Evolutionary conservation across 2,888 invertebrate genomes (phyloP).

Genomic region (Scelioninae gen. 1): DNA sequence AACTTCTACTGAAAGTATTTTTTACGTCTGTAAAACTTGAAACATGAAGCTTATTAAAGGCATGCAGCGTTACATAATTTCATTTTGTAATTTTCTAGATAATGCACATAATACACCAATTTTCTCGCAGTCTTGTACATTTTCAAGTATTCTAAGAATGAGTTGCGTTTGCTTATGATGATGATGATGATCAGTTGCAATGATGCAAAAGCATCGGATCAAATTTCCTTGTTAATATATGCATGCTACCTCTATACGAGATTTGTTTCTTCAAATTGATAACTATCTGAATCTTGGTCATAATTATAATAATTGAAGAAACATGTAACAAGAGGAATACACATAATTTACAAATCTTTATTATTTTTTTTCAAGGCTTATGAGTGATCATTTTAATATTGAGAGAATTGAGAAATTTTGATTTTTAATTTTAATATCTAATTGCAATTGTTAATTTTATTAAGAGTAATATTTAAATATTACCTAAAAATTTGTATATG

Average conservation of each 20-base stretch:
- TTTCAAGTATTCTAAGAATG: slow-evolving; percentile 52
- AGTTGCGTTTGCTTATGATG: slow-evolving; percentile 30
- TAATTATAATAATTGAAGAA: slow-evolving; percentile 41
- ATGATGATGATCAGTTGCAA: slow-evolving; percentile 47
- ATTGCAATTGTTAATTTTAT: too few relatives aligned
- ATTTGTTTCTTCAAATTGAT: slow-evolving; percentile 62
- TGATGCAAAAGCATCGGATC: slow-evolving; percentile 48
- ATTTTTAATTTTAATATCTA: too few relatives aligned
- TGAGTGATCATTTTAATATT: too few relatives aligned
- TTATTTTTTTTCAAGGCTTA: not conserved
- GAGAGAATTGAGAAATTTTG: too few relatives aligned
- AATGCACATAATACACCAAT: slow-evolving; percentile 48
- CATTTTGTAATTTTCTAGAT: slow-evolving; percentile 51
- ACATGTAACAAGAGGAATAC: slow-evolving; percentile 20
- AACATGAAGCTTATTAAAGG: slow-evolving; percentile 35
- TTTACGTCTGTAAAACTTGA: slow-evolving; percentile 5
- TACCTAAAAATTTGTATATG: too few relatives aligned
- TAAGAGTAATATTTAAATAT: too few relatives aligned
- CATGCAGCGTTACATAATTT: slow-evolving; percentile 44
- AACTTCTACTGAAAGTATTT: slow-evolving; percentile 20
- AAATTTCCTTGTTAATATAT: slow-evolving; percentile 58
- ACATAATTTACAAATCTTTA: slow-evolving; percentile 40
- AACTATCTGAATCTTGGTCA: slow-evolving; percentile 50
- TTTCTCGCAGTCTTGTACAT: slow-evolving; percentile 46
- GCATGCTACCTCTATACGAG: slow-evolving; percentile 40